Base-by-base conservation (phyloP, 2,797 vertebrate genomes). In the Enteromius afrohamiltoni region DNA sequence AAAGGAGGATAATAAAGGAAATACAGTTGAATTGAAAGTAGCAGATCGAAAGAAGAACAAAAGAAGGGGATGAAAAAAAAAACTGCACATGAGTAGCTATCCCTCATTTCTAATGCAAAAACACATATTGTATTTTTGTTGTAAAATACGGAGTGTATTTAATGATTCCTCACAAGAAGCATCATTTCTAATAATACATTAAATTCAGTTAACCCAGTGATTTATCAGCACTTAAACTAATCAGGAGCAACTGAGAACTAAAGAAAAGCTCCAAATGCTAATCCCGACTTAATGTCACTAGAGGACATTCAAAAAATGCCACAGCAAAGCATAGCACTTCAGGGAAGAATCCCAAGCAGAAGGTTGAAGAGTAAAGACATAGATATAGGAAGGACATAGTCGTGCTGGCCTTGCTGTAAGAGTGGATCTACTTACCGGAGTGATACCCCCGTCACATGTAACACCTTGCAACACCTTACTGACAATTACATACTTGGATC, bases 51-150 rank as follows among this genome's bases (percentile, higher is more conserved):
- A 69, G 29, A 64, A 65, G 13, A 37, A 71, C 76, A 31, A 70
- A 79, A 79, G 40, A 69, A 87, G 37, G 64, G 31, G 85, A 90
- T 93, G 88, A 93, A 90, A 95, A 88, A 94, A 90, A 88, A 89
- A 84, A 90, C 94, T 91, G 91, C 92, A 64, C 92, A 92, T 94
- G 94, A 92, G 92, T 94, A 89, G 93, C 90, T 92, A 89, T 93
- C 88, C 90, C 89, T 82, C 26, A 82, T 69, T n/a, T 70, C 7
- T 69, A 11, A 62, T 49, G 60, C 68, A 82, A 76, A 37, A 67
- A 84, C 17, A 34, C 53, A 76, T 71, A 26, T 17, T 77, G 26
- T 34, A 13, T 53, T 8, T 34, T 74, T 74, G 29, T 53, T 74
- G 29, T 19, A n/a, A n/a, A 74, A 53, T 42, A 58, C 0, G 21